Evolutionary conservation across 2,888 invertebrate species (phyloP).

Genomic region (Flabesymbios commensalis): DNA sequence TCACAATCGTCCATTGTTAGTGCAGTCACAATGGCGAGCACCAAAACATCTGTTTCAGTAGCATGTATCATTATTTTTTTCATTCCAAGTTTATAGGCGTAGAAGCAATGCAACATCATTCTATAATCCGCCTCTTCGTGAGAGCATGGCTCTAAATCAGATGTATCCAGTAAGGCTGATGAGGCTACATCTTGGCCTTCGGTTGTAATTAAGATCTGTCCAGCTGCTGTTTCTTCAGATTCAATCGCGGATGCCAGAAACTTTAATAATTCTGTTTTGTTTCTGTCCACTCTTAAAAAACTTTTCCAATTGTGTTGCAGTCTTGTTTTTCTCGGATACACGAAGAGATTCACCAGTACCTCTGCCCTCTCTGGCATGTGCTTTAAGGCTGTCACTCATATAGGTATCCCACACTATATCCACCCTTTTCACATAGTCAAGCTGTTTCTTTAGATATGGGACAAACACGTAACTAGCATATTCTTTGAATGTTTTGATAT

Average conservation of each 20-base stretch:
- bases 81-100: background rate
- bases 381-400: background rate
- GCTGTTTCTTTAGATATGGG: background rate
- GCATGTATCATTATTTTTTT: background rate
- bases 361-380: background rate
- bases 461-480: background rate
- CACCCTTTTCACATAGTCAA: background rate
- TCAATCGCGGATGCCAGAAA: background rate
- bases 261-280: background rate
- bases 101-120: background rate
- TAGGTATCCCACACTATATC: background rate
- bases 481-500: background rate
- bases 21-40: background rate
- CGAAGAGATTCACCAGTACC: background rate
- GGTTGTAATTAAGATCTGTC: too few species aligned
- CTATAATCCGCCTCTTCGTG: background rate
- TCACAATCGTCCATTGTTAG: background rate
- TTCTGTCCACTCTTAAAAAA: background rate
- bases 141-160: too few species aligned
- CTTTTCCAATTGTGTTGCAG: background rate
- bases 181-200: too few species aligned
- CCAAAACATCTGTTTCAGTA: background rate
- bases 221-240: background rate
- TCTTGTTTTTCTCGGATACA: background rate
- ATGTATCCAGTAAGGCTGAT: too few species aligned